Base-by-base conservation (phyloP, 2,888 invertebrate genomes). In the Parnassius apollo region DNA sequence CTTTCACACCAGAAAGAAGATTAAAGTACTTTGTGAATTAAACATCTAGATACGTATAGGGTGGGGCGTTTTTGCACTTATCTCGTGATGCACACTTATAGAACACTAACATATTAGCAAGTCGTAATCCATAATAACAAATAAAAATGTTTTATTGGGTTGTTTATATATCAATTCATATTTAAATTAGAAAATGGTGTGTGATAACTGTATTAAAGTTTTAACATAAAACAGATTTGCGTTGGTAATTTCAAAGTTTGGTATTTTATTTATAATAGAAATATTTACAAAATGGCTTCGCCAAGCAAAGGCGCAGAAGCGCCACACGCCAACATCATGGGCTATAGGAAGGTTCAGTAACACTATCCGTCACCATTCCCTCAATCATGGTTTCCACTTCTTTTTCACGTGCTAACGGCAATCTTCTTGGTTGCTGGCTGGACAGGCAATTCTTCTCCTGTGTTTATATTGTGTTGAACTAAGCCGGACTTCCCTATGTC, bases 301-400 rank as follows among this genome's bases (percentile, higher is more conserved):
- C 74, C 73, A 67, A 71, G 57, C 67, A 66, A 67, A 73, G 88
- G 86, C 88, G 90, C 86, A 68, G 67, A 57, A 65, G 85, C 91
- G 88, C 90, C 91, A 71, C 79, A 66, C 78, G 92, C 94, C 93
- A 93, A 86, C 94, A n/a, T n/a, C n/a, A n/a, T n/a, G n/a, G n/a
- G n/a, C n/a, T n/a, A n/a, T n/a, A n/a, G n/a, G n/a, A n/a, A n/a
- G n/a, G n/a, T n/a, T n/a, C n/a, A n/a, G n/a, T n/a, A n/a, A n/a
- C n/a, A n/a, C n/a, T n/a, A n/a, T n/a, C n/a, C n/a, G n/a, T n/a
- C n/a, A n/a, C n/a, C n/a, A n/a, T n/a, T n/a, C n/a, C n/a, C n/a
- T n/a, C n/a, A n/a, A n/a, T n/a, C n/a, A n/a, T n/a, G n/a, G n/a
- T n/a, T n/a, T n/a, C n/a, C n/a, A n/a, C n/a, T n/a, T n/a, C n/a